phyloP scores from a whole-genome alignment of 1,140 invertebrate genomes.

The Papilio polytes region DNA sequence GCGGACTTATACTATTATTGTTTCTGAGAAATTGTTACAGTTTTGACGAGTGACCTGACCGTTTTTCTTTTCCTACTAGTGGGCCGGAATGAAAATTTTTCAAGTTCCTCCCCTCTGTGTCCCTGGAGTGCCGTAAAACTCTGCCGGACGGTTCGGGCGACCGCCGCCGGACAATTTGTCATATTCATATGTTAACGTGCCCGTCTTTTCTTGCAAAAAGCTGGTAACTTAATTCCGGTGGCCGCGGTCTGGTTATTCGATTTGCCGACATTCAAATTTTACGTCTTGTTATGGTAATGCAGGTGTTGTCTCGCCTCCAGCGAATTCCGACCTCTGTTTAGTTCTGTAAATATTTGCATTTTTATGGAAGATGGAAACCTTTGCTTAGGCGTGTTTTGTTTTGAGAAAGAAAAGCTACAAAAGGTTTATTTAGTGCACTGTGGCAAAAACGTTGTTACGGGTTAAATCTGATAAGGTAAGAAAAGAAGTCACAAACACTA shows the following conservation, averaged over 20 bases:
- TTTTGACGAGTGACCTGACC: slow-evolving; percentile 81
- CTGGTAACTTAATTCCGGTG: slow-evolving; percentile 79
- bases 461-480: not conserved
- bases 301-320: slow-evolving; percentile 73
- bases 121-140: slow-evolving; percentile 79
- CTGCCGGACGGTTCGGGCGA: slow-evolving; percentile 64
- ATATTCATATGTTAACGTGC: slow-evolving; percentile 83
- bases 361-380: slow-evolving; percentile 15
- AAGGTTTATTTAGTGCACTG: not conserved
- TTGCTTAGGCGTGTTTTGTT: slow-evolving; percentile 20
- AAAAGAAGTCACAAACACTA: no score
- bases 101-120: slow-evolving; percentile 72
- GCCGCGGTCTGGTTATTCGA: slow-evolving; percentile 69
- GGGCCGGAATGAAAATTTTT: slow-evolving; percentile 81
- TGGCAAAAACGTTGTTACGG: not conserved
- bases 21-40: slow-evolving; percentile 83
- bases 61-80: slow-evolving; percentile 76
- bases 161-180: slow-evolving; percentile 80
- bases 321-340: slow-evolving; percentile 56
- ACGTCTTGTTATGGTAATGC: slow-evolving; percentile 82
- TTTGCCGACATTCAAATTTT: slow-evolving; percentile 82
- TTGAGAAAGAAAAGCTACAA: slow-evolving; percentile 2
- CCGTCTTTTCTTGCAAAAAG: slow-evolving; percentile 82
- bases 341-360: slow-evolving; percentile 42
- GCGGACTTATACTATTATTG: slow-evolving; percentile 79